These are phyloP conservation scores for Psophia crepitans DNA, from an alignment of 2,113 vertebrate genomes.

Conservation along the genomic window DNA sequence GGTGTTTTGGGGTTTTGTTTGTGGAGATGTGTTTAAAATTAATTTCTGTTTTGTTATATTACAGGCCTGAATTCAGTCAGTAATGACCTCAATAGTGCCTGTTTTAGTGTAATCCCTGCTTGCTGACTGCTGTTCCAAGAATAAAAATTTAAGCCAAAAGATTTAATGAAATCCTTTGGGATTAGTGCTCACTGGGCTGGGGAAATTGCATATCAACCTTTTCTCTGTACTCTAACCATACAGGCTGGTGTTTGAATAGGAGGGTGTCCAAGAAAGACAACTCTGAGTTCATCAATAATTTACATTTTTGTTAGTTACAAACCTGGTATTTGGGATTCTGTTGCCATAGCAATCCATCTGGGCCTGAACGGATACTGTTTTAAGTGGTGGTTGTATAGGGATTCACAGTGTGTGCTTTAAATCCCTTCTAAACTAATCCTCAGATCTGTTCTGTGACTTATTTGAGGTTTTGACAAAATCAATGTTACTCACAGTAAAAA, in stretches of 20 bases:
- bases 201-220: conserved; percentile 59
- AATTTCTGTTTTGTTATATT: conserved; percentile 45
- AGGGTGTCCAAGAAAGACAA: conserved; percentile 54
- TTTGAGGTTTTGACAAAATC: conserved; percentile 45
- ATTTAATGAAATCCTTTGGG: conserved; percentile 71
- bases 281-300: conserved; percentile 63
- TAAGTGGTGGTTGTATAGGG: conserved; percentile 48
- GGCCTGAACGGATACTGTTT: conserved; percentile 52
- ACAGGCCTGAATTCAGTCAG: conserved; percentile 24
- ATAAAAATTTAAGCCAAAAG: conserved; percentile 73
- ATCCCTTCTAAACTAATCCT: conserved; percentile 67
- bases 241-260: conserved; percentile 40
- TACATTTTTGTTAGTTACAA: conserved; percentile 69
- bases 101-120: conserved; percentile 64
- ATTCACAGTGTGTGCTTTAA: conserved; percentile 61
- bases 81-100: conserved; percentile 63
- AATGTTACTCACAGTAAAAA: conserved; percentile 40
- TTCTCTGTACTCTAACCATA: conserved; percentile 34
- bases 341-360: conserved; percentile 66
- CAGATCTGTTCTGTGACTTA: conserved; percentile 54
- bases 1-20: neutral
- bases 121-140: conserved; percentile 67
- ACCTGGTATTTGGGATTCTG: conserved; percentile 53
- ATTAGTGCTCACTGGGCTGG: conserved; percentile 62
- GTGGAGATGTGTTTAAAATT: conserved; percentile 2